phyloP scores from a whole-genome alignment of 1,140 invertebrate species.

The Cheumatopsyche charites region DNA sequence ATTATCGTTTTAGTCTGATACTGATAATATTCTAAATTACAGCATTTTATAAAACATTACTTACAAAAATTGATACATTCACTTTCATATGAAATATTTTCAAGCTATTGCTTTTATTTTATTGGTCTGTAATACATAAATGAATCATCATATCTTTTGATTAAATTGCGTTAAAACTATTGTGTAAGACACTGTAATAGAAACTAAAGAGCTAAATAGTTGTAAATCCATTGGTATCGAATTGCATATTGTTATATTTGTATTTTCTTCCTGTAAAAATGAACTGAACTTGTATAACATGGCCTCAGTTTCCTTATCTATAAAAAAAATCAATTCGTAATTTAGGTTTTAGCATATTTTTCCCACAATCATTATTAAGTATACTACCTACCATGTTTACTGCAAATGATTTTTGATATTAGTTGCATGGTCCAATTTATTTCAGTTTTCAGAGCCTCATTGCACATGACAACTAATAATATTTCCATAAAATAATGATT shows the following conservation, averaged over 20 bases:
- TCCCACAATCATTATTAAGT: neutral
- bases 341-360: no score
- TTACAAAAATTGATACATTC: no score
- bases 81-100: no score
- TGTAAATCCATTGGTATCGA: conserved; percentile 5
- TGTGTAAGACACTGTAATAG: neutral
- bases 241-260: neutral
- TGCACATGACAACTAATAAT: neutral
- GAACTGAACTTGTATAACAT: no score
- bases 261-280: neutral
- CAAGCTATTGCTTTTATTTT: no score
- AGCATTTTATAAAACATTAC: no score
- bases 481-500: neutral
- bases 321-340: no score
- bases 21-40: no score
- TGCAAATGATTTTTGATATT: neutral
- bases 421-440: neutral
- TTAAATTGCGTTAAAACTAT: neutral
- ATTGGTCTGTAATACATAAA: no score
- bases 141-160: neutral
- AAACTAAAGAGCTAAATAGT: neutral
- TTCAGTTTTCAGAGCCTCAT: neutral
- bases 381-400: neutral
- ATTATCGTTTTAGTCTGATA: no score
- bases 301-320: no score